Percentiles rank a stretch among this genome's conserved stretches.
Conservation (phyloP, 2,888 invertebrate genomes). For the Chalcis sispes region DNA sequence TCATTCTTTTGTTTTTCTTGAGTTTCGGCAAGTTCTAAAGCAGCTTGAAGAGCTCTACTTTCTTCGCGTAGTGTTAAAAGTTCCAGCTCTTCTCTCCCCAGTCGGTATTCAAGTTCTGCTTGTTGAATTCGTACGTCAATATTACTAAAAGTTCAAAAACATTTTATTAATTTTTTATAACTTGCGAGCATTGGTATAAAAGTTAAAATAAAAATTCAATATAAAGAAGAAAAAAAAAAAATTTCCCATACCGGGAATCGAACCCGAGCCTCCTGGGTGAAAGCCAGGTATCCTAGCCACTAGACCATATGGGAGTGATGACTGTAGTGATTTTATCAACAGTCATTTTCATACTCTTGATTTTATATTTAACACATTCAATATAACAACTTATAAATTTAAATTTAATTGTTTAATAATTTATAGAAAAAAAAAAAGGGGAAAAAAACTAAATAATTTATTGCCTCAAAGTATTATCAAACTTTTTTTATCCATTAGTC, state of each 20-base stretch:
- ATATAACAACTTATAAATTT: too few relatives aligned
- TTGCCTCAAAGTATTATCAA: too few relatives aligned
- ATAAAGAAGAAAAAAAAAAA: slow-evolving; percentile 65
- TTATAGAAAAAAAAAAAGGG: too few relatives aligned
- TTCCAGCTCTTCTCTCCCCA: slow-evolving; percentile 92
- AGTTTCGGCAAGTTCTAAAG: slow-evolving; percentile 81
- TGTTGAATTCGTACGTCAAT: slow-evolving; percentile 93
- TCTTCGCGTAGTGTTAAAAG: slow-evolving; percentile 90
- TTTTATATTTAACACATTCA: too few relatives aligned
- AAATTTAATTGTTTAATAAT: too few relatives aligned
- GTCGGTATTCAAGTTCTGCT: slow-evolving; percentile 92
- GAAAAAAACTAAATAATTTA: too few relatives aligned
- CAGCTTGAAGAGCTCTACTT: slow-evolving; percentile 86
- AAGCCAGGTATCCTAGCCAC: slow-evolving; percentile 81
- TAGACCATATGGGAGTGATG: slow-evolving; percentile 77
- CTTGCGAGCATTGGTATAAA: not conserved
- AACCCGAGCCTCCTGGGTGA: slow-evolving; percentile 82
- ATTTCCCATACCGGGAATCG: slow-evolving; percentile 81
- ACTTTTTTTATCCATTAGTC: too few relatives aligned
- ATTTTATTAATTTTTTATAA: not conserved
- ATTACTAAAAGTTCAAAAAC: slow-evolving; percentile 79
- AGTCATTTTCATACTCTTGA: too few relatives aligned
- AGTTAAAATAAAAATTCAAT: not conserved
- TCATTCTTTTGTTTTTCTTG: slow-evolving; percentile 77
- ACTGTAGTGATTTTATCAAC: not conserved